Conservation (phyloP, 2,113 vertebrate species). For the Elachura formosa region DNA sequence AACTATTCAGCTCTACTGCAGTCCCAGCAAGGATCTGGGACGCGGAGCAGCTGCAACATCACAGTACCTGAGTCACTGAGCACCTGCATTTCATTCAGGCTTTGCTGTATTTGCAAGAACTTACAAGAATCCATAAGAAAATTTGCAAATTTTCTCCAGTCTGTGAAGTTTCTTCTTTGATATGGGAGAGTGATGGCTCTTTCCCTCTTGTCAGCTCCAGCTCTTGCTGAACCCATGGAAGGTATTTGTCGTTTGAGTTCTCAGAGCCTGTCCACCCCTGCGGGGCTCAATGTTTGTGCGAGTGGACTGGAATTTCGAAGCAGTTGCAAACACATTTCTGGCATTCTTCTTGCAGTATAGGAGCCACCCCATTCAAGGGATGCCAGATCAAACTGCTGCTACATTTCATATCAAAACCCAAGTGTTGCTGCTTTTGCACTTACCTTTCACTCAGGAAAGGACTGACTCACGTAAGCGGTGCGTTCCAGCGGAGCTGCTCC, state of each 20-base stretch:
- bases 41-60: background rate
- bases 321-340: background rate
- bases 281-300: background rate
- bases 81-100: background rate
- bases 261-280: background rate
- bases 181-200: background rate
- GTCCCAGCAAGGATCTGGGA: background rate
- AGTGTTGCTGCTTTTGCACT: background rate
- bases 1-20: background rate
- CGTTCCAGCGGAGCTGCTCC: rapidly evolving
- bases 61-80: background rate
- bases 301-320: background rate
- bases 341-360: background rate
- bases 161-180: background rate
- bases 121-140: background rate
- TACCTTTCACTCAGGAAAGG: background rate
- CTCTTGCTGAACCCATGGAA: background rate
- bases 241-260: background rate
- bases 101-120: background rate
- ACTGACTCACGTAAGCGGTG: background rate
- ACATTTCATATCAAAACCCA: background rate
- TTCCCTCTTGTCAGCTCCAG: background rate
- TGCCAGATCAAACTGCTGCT: background rate
- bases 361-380: background rate
- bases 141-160: background rate